Percentiles rank a stretch among this genome's conserved stretches.
Conservation (phyloP, 2,797 vertebrate genomes). For the Chaunax sp. region DNA sequence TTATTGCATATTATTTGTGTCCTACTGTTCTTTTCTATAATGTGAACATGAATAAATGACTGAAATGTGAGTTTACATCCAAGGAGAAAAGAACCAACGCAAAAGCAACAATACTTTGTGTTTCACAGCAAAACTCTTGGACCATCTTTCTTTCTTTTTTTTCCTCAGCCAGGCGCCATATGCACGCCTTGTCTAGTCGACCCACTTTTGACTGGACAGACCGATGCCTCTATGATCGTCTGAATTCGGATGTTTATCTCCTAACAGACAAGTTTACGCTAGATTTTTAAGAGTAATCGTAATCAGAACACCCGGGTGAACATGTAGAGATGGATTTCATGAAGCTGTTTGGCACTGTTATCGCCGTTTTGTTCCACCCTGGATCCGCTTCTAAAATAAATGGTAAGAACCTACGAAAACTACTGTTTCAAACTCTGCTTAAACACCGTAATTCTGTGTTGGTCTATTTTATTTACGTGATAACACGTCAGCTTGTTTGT, state of each 20-base stretch:
- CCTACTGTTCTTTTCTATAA: too few relatives aligned
- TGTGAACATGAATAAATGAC: too few relatives aligned
- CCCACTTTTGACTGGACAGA: slow-evolving; percentile 46
- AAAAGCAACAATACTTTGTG: too few relatives aligned
- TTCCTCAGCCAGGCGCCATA: slow-evolving; percentile 51
- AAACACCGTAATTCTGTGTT: fast-evolving
- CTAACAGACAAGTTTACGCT: background rate
- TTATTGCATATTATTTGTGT: too few relatives aligned
- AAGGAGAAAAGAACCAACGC: too few relatives aligned
- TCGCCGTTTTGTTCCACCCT: slow-evolving; percentile 80
- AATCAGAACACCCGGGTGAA: slow-evolving; percentile 54
- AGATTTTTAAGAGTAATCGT: background rate
- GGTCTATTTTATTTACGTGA: background rate
- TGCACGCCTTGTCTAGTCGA: slow-evolving; percentile 58
- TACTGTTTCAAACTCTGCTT: background rate
- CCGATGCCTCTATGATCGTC: background rate
- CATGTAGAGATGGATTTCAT: slow-evolving; percentile 86
- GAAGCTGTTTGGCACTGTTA: slow-evolving; percentile 79
- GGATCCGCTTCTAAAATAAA: slow-evolving; percentile 77
- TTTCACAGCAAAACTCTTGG: slow-evolving; percentile 27
- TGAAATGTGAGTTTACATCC: too few relatives aligned
- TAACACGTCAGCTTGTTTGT: background rate
- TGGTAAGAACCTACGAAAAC: slow-evolving; percentile 71
- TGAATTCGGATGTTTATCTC: background rate
- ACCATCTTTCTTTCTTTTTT: slow-evolving; percentile 13